phyloP scores from a whole-genome alignment of 2,888 invertebrate species.

The Hemaris fuciformis region DNA sequence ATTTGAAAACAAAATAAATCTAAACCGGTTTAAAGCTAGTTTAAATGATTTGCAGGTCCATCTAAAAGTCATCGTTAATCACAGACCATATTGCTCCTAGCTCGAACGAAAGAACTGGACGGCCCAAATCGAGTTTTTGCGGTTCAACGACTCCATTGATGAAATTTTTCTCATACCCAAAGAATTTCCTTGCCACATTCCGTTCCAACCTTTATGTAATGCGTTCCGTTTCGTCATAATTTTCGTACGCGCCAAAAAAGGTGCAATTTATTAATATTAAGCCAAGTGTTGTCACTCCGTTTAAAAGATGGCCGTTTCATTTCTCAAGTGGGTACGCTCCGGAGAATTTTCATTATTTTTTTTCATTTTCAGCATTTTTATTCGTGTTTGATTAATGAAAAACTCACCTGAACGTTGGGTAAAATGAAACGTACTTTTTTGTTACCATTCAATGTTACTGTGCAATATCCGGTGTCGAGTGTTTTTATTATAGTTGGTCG shows the following conservation, averaged over 20 bases:
- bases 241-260: slow-evolving; percentile 25
- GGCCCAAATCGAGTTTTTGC: not conserved
- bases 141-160: slow-evolving; percentile 2
- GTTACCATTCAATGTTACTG: not conserved
- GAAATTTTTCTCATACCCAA: not conserved
- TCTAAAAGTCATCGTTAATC: not conserved
- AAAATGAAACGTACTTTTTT: slow-evolving; percentile 26
- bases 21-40: no score
- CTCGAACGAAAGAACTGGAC: not conserved
- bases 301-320: slow-evolving; percentile 35
- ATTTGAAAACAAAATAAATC: not conserved
- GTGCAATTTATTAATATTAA: slow-evolving; percentile 39
- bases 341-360: slow-evolving; percentile 21
- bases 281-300: slow-evolving; percentile 33
- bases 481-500: not conserved
- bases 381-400: slow-evolving; percentile 40
- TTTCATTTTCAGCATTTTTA: slow-evolving; percentile 33
- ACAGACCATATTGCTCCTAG: not conserved
- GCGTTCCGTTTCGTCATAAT: not conserved
- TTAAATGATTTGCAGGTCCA: not conserved
- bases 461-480: slow-evolving; percentile 4
- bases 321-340: slow-evolving; percentile 28
- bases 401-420: slow-evolving; percentile 32
- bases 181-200: not conserved
- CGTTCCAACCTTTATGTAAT: not conserved